Base-by-base conservation (phyloP, 2,888 invertebrate species). In the Philonicus albiceps region DNA sequence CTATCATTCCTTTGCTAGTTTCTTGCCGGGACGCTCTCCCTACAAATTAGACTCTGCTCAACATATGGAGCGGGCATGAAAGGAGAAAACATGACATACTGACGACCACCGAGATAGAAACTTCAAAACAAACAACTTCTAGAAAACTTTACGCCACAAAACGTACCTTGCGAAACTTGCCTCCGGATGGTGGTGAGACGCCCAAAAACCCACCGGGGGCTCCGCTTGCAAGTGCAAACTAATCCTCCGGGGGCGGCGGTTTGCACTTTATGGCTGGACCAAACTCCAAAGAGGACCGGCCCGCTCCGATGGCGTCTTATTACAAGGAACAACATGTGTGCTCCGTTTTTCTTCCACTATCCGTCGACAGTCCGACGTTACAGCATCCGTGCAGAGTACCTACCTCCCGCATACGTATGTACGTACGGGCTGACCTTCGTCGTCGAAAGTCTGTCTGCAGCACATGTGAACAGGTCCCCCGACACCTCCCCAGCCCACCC, bases 51-150 rank as follows among this genome's bases (percentile, higher is more conserved):
- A 72, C n/a, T 34, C 34, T 5, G 31, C 27, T 83, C 37, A 7
- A 72, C 72, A 83, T 83, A 72, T 72, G 72, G 72, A 72, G 31
- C 83, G 37, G 37, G 72, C 19, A 30, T 40, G 83, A 72, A 72
- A 83, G 72, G 43, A 64, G 37, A 40, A 83, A 83, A 72, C 83
- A 83, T 83, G 83, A 83, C 83, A 83, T 72, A 83, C 37, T 83
- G 83, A 83, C 83, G 49, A 64, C 83, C 34, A 72, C 34, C 83
- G n/a, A 64, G 83, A 83, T 64, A 83, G 83, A 72, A 86, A 87
- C 81, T 87, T 55, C 76, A 86, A 86, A 83, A 81, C 87, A 86
- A 87, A 85, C 84, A 87, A 87, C 87, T 86, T 86, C 86, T 64
- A 53, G 64, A 37, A 86, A 87, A 86, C 83, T 87, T 86, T 75